Base-by-base conservation (phyloP, 2,797 vertebrate species). In the Sarcophilus harrisii region DNA sequence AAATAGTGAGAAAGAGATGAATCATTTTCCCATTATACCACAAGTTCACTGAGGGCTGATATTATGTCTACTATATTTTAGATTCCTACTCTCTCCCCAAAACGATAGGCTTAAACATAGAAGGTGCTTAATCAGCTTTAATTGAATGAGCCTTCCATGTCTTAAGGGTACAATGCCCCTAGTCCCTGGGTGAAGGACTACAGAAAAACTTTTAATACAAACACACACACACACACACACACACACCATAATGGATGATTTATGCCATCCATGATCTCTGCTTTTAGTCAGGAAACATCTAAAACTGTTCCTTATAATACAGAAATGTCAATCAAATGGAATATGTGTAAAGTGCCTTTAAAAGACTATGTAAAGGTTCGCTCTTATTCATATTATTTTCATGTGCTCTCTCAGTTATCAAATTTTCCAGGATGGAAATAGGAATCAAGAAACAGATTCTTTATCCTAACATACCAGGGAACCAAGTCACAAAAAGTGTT, bases 351-450 rank as follows among this genome's bases (percentile, higher is more conserved):
- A 87, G 3, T 45, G 24, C 21, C 45, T 87, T 87, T 49, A 87
- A 87, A 49, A 38, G 9, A 18, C 38, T 38, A 87, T 87, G 38
- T 10, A 87, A 87, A 49, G 27, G 21, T 49, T 87, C 87, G 21
- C 21, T 45, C 73, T 87, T 24, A 87, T 11, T 87, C 73, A 81
- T 38, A 81, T 45, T 81, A 38, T 73, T n/a, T 73, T 73, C 32
- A 38, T 81, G 38, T 21, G n/a, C 8, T 81, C 38, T 49, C 38
- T 9, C 92, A 96, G 52, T 87, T 10, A 14, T 57, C 58, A 91
- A 92, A 93, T 57, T 92, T 49, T 96, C 73, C 55, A n/a, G 52
- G 18, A 38, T 93, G 57, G 45, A 93, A 96, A 96, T 59, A 1
- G 90, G 45, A 95, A 94, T 58, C 58, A 92, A 45, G 55, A 90